Evolutionary conservation across 2,113 vertebrate species (phyloP).

Genomic region (Elephas maximus): DNA sequence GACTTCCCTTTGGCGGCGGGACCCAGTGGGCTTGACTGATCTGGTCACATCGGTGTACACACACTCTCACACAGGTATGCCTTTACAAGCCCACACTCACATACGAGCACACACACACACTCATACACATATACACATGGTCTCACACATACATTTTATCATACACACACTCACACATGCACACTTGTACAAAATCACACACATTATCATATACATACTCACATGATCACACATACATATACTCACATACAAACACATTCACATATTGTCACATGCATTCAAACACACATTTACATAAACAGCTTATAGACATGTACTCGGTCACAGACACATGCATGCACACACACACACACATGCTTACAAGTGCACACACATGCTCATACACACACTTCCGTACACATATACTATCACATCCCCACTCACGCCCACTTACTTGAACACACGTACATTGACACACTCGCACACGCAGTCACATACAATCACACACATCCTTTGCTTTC

Average conservation of each 20-base stretch:
- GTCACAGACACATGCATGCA: not conserved
- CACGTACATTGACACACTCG: not conserved
- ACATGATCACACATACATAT: not conserved
- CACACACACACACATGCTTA: not conserved
- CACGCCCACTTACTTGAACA: not conserved
- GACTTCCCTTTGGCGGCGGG: conserved; percentile 79
- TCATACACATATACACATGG: not conserved
- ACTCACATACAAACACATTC: not conserved
- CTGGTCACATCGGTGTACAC: not conserved
- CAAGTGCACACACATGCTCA: not conserved
- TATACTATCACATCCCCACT: not conserved
- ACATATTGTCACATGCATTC: not conserved
- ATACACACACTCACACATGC: not conserved
- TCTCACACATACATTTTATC: not conserved
- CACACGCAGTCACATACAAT: not conserved
- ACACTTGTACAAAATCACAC: not conserved
- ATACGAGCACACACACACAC: not conserved
- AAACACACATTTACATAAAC: not conserved
- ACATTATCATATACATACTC: too few species aligned
- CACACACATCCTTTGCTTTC: too few species aligned
- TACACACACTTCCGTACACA: not conserved
- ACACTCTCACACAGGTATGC: not conserved
- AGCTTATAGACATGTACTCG: rapidly evolving
- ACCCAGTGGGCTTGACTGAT: conserved; percentile 70
- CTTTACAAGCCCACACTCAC: not conserved